Evolutionary conservation across 2,888 invertebrate species (phyloP), one percentile per base, ranked within the genome.

Genomic region (Mythimna pallens): DNA sequence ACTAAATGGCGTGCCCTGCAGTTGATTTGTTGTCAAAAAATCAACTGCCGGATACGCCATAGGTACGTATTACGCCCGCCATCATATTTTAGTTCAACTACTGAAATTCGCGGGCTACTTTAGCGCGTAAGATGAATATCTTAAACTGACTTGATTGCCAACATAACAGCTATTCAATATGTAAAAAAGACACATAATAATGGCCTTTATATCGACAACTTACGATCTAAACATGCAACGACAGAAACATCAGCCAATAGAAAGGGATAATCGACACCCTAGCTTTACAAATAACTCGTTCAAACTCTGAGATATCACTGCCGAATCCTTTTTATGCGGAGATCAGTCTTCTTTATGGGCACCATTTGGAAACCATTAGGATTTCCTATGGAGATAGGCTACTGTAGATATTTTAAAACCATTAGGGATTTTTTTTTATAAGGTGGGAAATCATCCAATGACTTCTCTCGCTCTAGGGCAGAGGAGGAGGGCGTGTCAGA

Each of bases 321-420:
- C 40, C 14, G 30, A 77, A 81, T 63, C 82, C 78, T 65, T 80
- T 80, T 70, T 67, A 82, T 67, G 61, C 67, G 22, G 30, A 65
- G 83, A 82, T 82, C 67, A 78, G 61, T 54, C 58, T 73, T 0
- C 34, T 74, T 82, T 73, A 82, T 70, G 63, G 36, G 47, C 20
- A 20, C 67, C 81, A 82, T 82, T 81, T 78, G 79, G 80, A 54
- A 65, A 36, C 83, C 81, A 81, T 81, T 81, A 81, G 59, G 79
- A 81, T 81, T 30, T 63, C 55, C 63, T 40, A 59, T 55, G 30
- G 20, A 68, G 74, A 74, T 74, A 81, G 57, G 34, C 3, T 55
- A 70, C 62, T 40, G 57, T 63, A 59, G 59, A 68, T 78, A 78
- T 70, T 78, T 20, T 52, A 70, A 68, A 10, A 30, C 43, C 61